phyloP scores from a whole-genome alignment of 2,797 vertebrate species.

The Cryptoblepharus egeriae region DNA sequence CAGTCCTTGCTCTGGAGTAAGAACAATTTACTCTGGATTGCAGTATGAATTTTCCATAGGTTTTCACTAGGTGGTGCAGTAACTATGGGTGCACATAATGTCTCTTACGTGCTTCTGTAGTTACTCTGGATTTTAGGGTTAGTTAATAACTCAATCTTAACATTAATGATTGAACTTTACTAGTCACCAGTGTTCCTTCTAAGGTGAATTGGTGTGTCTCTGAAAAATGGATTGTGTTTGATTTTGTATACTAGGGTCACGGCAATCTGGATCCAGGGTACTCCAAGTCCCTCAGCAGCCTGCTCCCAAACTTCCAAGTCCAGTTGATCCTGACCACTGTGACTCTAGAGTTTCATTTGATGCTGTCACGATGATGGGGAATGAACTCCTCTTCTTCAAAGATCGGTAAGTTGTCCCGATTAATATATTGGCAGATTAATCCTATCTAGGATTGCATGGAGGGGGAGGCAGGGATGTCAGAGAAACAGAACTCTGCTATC shows the following conservation, averaged over 20 bases:
- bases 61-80: no score
- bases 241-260: slow-evolving; percentile 59
- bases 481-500: neutral
- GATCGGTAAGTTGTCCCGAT: slow-evolving; percentile 50
- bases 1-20: no score
- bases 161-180: no score
- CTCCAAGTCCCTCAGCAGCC: slow-evolving; percentile 38
- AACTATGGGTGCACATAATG: no score
- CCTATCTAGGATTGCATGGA: no score
- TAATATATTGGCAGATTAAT: neutral
- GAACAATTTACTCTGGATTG: no score
- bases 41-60: no score
- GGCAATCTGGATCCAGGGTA: slow-evolving; percentile 48
- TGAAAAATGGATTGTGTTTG: slow-evolving; percentile 5
- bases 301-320: slow-evolving; percentile 37
- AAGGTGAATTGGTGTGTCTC: neutral
- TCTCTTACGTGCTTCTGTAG: no score
- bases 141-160: neutral
- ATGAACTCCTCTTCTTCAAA: slow-evolving; percentile 70
- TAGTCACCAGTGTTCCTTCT: no score
- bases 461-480: neutral
- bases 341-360: slow-evolving; percentile 68
- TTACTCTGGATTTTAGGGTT: no score
- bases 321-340: slow-evolving; percentile 55
- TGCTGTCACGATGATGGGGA: slow-evolving; percentile 64